Base-by-base conservation (phyloP, 2,797 vertebrate genomes). In the Garrulus glandarius region DNA sequence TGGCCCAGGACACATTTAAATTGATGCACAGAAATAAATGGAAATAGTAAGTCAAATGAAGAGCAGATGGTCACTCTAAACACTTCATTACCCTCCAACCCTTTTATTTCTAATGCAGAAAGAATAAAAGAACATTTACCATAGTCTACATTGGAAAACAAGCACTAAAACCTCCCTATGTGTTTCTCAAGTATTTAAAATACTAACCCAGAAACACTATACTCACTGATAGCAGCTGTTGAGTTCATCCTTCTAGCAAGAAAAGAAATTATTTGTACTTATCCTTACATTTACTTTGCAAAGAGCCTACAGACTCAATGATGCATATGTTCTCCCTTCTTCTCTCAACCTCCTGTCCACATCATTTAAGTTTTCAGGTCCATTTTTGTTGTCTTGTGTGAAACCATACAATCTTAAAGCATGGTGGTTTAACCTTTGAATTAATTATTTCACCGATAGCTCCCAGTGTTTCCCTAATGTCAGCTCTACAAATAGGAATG, bases 1-100 rank as follows among this genome's bases (percentile, higher is more conserved):
- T 92, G 72, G 53, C 36, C 68, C 82, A 94, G 71, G 84, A 83
- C 82, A 69, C 47, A 87, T 50, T 94, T 89, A 87, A 92, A 88
- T 24, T 52, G 57, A 84, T 88, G 37, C 44, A 81, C 0, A 72
- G 37, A 88, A 87, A 94, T 56, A 95, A 89, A 84, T 53, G 39
- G 59, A 92, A 85, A 94, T 34, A 94, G 39, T 39, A 92, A 85
- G 49, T 83, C 64, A 95, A 94, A 96, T 85, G 79, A 89, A 94
- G 55, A 96, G 74, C 95, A 96, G 92, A 93, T 86, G 80, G 95
- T 86, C 89, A 95, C 72, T 83, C 78, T 84, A 75, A 95, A 92
- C 81, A 89, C 69, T 88, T 94, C 79, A 93, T 92, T 92, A 92
- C 53, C 37, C 49, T 77, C 15, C 49, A 93, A 71, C n/a, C 29